Base-by-base conservation (phyloP, 2,113 vertebrate species). In the Podiceps cristatus region DNA sequence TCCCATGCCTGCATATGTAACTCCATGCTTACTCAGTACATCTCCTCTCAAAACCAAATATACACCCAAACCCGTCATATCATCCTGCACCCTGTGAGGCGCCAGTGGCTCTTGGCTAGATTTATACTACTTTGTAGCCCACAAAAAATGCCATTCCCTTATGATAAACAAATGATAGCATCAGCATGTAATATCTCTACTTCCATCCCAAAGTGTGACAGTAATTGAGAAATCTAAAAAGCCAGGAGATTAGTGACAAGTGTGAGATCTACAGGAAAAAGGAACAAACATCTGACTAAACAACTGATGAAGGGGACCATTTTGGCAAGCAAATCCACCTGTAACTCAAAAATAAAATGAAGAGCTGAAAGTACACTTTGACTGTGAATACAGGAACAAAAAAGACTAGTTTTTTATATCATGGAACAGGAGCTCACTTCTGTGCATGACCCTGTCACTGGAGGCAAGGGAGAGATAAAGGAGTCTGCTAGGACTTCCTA, bases 241-340 rank as follows among this genome's bases (percentile, higher is more conserved):
- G 31, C 23, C 1, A 1, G 22, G n/a, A 88, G 28, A 55, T 56
- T 27, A 49, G 55, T 11, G 55, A 18, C 35, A 93, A 81, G 25
- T 33, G 24, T 80, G 31, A 67, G 29, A 84, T 28, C 31, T 37
- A 45, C 29, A 87, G 23, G 18, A 33, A 73, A 91, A 89, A 86
- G 47, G 37, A 64, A 96, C 15, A 92, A 88, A 93, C 74, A 85
- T 78, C 68, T 93, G 87, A 95, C 86, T 87, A 78, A 94, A 85
- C 64, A 94, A 80, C 91, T 67, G 86, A 97, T 58, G 82, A 92
- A 93, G 91, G 74, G 84, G 83, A 91, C 79, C 33, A 10, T 74
- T 94, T 78, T 84, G 93, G 80, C 91, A 97, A 71, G 76, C 59
- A 55, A 68, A 27, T 4, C 5, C 25, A 88, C 75, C 58, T 69